phyloP scores from a whole-genome alignment of 2,888 invertebrate genomes.

The Eustalomyia histrio region DNA sequence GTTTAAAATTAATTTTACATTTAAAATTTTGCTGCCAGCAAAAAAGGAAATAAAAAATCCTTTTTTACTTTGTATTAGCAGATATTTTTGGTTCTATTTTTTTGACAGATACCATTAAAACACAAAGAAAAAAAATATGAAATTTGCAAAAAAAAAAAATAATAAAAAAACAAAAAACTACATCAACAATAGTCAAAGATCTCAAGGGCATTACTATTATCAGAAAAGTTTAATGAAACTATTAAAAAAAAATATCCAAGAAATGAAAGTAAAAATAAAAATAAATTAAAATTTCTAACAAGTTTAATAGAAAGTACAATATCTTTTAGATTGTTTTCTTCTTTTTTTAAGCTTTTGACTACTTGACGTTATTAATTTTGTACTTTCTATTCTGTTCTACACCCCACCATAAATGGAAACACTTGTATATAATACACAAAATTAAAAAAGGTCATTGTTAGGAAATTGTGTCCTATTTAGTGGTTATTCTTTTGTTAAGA shows the following conservation, averaged over 20 bases:
- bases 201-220: background rate
- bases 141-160: too few relatives aligned
- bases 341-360: background rate
- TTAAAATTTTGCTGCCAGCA: background rate
- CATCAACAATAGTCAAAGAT: background rate
- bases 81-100: background rate
- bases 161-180: background rate
- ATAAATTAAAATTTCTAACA: too few relatives aligned
- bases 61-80: constrained; percentile 14
- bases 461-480: background rate
- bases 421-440: background rate
- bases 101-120: constrained; percentile 25
- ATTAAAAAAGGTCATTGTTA: background rate
- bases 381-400: background rate
- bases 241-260: background rate
- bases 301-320: background rate
- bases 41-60: background rate
- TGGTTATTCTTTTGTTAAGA: background rate
- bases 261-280: background rate
- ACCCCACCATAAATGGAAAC: background rate
- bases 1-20: constrained; percentile 23
- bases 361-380: background rate
- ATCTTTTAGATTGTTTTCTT: background rate
- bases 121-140: background rate
- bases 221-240: constrained; percentile 5